Evolutionary conservation across 2,113 vertebrate species (phyloP).

Genomic region (Lepus timidus): DNA sequence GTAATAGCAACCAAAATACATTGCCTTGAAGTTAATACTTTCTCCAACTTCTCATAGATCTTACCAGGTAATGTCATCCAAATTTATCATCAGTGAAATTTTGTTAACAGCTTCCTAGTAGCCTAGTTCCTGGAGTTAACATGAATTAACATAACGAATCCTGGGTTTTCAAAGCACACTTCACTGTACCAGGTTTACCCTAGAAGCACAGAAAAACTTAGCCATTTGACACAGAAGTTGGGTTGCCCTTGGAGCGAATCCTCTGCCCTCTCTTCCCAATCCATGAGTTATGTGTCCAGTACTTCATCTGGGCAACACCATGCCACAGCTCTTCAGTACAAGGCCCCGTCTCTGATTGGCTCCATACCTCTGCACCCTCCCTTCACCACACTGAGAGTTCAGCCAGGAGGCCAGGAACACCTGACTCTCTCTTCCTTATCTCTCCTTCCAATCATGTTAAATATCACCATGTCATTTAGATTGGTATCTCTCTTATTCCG

Average conservation of each 20-base stretch:
- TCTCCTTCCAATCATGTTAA: background rate
- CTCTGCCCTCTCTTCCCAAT: background rate
- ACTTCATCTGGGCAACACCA: background rate
- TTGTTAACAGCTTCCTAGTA: too few relatives aligned
- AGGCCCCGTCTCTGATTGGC: too few relatives aligned
- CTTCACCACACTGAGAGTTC: background rate
- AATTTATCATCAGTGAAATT: too few relatives aligned
- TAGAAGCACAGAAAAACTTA: background rate
- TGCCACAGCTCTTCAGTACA: background rate
- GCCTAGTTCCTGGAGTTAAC: too few relatives aligned
- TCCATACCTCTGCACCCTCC: background rate
- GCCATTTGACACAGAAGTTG: background rate
- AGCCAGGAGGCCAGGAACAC: background rate
- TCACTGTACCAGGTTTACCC: background rate
- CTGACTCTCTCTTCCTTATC: background rate
- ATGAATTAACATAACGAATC: background rate
- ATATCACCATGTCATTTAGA: background rate
- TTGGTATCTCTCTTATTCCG: background rate
- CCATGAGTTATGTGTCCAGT: background rate
- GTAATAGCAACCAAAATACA: too few relatives aligned
- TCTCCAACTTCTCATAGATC: too few relatives aligned
- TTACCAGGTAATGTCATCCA: too few relatives aligned
- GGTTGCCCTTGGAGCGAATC: background rate
- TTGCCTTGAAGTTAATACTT: too few relatives aligned
- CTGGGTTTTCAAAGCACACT: background rate